Percentiles rank a stretch among this genome's conserved stretches.
Evolutionary conservation across 2,113 vertebrate genomes (phyloP).

Genomic region (Colistium nudipinnis): DNA sequence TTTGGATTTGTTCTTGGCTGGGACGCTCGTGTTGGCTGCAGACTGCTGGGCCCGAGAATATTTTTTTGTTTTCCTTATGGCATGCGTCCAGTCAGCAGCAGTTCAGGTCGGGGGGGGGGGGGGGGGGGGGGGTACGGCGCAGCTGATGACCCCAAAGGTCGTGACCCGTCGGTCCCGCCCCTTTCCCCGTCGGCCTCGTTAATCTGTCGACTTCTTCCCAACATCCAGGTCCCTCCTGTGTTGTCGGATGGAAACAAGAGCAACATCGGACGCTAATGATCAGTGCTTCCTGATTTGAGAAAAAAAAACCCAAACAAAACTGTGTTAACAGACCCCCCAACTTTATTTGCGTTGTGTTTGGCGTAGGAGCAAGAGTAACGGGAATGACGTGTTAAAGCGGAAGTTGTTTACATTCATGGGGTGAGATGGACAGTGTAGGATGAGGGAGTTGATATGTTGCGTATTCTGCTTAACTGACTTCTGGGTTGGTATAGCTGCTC

Average conservation of each 20-base stretch:
- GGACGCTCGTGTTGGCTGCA: background rate
- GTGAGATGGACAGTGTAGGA: no score
- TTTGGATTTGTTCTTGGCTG: slow-evolving; percentile 44
- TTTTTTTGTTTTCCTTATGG: slow-evolving; percentile 20
- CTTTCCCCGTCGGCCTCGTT: slow-evolving; percentile 69
- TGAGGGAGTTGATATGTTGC: no score
- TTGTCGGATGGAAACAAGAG: slow-evolving; percentile 45
- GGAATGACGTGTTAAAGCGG: no score
- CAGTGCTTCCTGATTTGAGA: slow-evolving; percentile 17
- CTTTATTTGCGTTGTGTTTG: no score
- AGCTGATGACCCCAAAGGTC: slow-evolving; percentile 63
- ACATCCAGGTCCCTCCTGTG: slow-evolving; percentile 15
- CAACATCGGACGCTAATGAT: slow-evolving; percentile 32
- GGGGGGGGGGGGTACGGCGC: background rate
- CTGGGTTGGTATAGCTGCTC: no score
- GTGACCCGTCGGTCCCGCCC: slow-evolving; percentile 51
- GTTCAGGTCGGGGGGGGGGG: slow-evolving; percentile 10
- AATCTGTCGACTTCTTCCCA: slow-evolving; percentile 44
- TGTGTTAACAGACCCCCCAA: background rate
- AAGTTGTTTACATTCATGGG: no score
- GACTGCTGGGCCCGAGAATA: background rate
- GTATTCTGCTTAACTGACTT: no score
- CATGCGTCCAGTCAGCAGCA: slow-evolving; percentile 20
- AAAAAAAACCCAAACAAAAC: slow-evolving; percentile 9
- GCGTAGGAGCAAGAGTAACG: no score